Evolutionary conservation across 2,888 invertebrate species (phyloP).

Genomic region (Cryptophagus acutangulus): DNA sequence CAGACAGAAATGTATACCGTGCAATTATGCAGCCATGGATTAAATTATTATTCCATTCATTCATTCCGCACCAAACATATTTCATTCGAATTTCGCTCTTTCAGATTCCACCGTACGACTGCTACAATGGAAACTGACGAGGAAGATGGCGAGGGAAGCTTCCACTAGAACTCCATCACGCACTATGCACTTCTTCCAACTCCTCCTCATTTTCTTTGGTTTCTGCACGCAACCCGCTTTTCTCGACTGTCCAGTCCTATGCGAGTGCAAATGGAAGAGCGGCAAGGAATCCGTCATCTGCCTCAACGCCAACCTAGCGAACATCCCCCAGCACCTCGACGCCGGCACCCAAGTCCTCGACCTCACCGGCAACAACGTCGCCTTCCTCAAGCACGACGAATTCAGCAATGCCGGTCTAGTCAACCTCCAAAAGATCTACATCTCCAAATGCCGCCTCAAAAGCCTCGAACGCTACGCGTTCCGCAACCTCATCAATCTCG

Average conservation of each 20-base stretch:
- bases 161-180: conserved; percentile 13
- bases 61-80: no score
- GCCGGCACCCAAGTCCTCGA: conserved; percentile 76
- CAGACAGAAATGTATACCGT: conserved; percentile 15
- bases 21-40: conserved; percentile 9
- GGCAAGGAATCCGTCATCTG: conserved; percentile 83
- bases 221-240: conserved; percentile 47
- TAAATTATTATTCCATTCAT: no score
- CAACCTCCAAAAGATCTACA: conserved; percentile 75
- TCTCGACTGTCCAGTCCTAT: conserved; percentile 68
- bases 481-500: conserved; percentile 71
- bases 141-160: conserved; percentile 34
- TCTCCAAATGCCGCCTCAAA: conserved; percentile 66
- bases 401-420: conserved; percentile 70
- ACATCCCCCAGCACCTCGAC: conserved; percentile 69
- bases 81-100: not conserved
- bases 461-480: conserved; percentile 69
- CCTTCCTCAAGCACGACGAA: conserved; percentile 63
- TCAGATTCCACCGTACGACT: not conserved
- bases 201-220: conserved; percentile 35
- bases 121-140: conserved; percentile 38
- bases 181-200: conserved; percentile 19
- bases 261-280: conserved; percentile 86
- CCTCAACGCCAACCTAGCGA: conserved; percentile 67
- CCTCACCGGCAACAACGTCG: conserved; percentile 68